phyloP scores from a whole-genome alignment of 2,888 invertebrate species.

The Deilephila elpenor region DNA sequence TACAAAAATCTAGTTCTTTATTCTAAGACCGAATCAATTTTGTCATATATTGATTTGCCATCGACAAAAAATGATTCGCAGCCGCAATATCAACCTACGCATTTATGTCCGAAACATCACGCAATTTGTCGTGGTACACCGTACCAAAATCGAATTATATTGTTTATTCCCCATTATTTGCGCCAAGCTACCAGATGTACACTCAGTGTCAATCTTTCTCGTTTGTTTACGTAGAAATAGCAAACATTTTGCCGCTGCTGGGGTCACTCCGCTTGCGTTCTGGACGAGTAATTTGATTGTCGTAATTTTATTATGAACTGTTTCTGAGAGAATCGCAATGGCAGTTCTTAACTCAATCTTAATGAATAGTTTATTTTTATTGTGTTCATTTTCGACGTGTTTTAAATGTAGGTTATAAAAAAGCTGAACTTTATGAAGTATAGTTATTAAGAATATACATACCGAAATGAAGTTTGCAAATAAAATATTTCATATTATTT shows the following conservation, averaged over 20 bases:
- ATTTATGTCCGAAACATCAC: constrained; percentile 42
- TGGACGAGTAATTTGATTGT: constrained; percentile 74
- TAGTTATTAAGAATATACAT: neutral
- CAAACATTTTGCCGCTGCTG: constrained; percentile 70
- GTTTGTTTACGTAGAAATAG: constrained; percentile 82
- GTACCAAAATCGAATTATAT: constrained; percentile 79
- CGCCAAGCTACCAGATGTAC: constrained; percentile 82
- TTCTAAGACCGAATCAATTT: neutral
- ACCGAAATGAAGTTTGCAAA: neutral
- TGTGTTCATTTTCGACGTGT: neutral
- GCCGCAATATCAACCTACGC: constrained; percentile 8
- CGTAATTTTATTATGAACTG: constrained; percentile 69
- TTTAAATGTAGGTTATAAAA: constrained; percentile 3
- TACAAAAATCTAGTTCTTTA: neutral
- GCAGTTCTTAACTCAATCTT: constrained; percentile 53
- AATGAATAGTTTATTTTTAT: constrained; percentile 41
- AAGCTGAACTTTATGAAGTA: too few relatives aligned
- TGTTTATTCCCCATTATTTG: constrained; percentile 83
- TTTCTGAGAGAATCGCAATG: constrained; percentile 54
- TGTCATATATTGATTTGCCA: constrained; percentile 13
- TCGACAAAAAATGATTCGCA: constrained; percentile 8
- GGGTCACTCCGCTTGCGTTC: constrained; percentile 75
- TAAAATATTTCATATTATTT: neutral
- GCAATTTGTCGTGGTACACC: constrained; percentile 72
- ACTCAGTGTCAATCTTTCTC: constrained; percentile 79